Conservation (phyloP, 2,888 invertebrate genomes). For the Tigriopus californicus region DNA sequence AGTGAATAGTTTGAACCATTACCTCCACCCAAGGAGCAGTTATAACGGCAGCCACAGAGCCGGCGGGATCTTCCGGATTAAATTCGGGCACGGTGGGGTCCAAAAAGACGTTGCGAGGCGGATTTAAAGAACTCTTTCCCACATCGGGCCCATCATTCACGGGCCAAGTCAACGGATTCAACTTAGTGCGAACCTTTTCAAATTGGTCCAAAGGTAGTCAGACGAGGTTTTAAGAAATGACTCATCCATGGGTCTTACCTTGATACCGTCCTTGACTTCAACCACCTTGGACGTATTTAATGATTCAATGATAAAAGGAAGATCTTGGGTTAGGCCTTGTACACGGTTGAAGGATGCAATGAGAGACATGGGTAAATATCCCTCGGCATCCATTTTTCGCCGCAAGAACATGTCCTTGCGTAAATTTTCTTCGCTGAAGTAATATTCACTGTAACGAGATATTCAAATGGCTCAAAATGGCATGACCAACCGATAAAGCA, state of each 20-base stretch:
- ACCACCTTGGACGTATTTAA: slow-evolving; percentile 67
- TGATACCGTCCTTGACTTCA: slow-evolving; percentile 50
- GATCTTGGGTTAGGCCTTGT: slow-evolving; percentile 62
- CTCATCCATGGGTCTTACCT: slow-evolving; percentile 34
- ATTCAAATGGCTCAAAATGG: too few species aligned
- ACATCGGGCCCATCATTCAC: slow-evolving; percentile 16
- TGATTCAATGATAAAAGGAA: slow-evolving; percentile 61
- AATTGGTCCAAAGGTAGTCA: background rate
- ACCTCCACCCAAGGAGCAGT: too few species aligned
- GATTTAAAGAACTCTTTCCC: background rate
- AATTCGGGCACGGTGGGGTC: too few species aligned
- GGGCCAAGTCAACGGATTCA: slow-evolving; percentile 74
- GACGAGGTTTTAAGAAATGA: too few species aligned
- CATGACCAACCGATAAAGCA: too few species aligned
- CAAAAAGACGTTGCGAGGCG: background rate
- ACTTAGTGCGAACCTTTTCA: slow-evolving; percentile 54
- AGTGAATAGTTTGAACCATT: too few species aligned
- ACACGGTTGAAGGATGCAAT: slow-evolving; percentile 93
- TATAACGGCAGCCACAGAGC: too few species aligned
- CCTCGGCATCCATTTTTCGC: slow-evolving; percentile 85
- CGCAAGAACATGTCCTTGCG: slow-evolving; percentile 87
- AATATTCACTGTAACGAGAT: slow-evolving; percentile 86
- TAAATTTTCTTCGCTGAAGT: slow-evolving; percentile 91
- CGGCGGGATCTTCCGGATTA: too few species aligned
- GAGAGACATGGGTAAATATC: slow-evolving; percentile 75